These are phyloP conservation scores for Pteromalus puparum DNA, from an alignment of 1,140 invertebrate genomes.

Conservation along the genomic window DNA sequence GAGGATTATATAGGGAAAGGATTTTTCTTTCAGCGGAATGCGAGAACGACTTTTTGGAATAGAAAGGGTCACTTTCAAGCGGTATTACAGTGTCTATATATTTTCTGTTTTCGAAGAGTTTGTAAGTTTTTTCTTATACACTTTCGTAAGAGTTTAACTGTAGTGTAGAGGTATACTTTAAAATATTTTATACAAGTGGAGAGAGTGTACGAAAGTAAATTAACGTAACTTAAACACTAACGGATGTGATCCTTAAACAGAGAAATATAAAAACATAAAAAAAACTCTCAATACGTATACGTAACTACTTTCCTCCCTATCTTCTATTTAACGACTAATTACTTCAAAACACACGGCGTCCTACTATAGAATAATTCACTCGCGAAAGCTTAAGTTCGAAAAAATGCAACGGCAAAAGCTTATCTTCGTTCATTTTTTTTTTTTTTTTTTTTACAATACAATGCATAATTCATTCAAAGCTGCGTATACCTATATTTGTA, in stretches of 20 bases:
- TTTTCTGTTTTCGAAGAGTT: not conserved
- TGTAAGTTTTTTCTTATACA: not conserved
- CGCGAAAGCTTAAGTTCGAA: conserved; percentile 18
- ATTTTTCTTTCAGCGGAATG: not conserved
- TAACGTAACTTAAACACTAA: not conserved
- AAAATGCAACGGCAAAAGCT: conserved; percentile 13
- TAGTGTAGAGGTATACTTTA: too few species aligned
- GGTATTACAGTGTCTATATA: not conserved
- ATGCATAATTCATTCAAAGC: not conserved
- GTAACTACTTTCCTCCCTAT: conserved; percentile 5
- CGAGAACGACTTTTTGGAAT: conserved; percentile 25
- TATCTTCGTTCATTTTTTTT: not conserved
- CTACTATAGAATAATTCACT: conserved; percentile 17
- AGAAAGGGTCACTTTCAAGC: not conserved
- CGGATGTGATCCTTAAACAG: too few species aligned
- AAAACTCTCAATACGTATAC: not conserved
- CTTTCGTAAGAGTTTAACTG: not conserved
- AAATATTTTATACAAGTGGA: not conserved
- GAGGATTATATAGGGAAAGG: conserved; percentile 10
- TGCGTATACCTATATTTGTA: not conserved
- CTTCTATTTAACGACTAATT: conserved; percentile 20
- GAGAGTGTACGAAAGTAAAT: not conserved
- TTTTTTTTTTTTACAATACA: not conserved
- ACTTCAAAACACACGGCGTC: not conserved
- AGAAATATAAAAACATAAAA: not conserved